Conservation (phyloP, 2,888 invertebrate species). For the Athalia circularis region DNA sequence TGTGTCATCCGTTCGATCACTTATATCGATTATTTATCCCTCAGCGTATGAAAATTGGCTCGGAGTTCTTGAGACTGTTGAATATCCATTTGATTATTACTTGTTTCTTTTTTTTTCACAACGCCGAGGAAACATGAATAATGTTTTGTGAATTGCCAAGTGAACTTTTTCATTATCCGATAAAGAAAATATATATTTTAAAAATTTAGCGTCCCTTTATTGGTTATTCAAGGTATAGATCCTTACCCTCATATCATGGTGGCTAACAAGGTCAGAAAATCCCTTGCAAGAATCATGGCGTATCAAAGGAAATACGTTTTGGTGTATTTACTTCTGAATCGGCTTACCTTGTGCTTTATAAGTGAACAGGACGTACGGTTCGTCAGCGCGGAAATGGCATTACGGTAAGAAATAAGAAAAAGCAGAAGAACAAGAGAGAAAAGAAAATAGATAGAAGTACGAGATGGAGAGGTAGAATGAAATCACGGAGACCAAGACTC, state of each 20-base stretch:
- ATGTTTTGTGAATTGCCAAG: neutral
- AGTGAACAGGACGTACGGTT: neutral
- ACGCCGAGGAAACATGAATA: neutral
- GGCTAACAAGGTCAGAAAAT: conserved; percentile 35
- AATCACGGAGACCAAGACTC: conserved; percentile 31
- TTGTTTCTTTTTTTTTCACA: too few relatives aligned
- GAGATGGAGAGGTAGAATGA: conserved; percentile 9
- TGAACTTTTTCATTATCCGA: conserved; percentile 6
- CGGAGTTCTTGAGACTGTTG: too few relatives aligned
- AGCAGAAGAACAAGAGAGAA: neutral
- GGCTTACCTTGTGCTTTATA: conserved; percentile 23
- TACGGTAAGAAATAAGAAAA: neutral
- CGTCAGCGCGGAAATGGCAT: conserved; percentile 19
- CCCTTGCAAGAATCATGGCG: conserved; percentile 15
- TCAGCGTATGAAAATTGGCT: too few relatives aligned
- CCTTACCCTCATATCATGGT: conserved; percentile 12
- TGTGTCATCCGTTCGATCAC: too few relatives aligned
- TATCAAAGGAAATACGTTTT: conserved; percentile 36
- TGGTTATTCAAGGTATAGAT: neutral
- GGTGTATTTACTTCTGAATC: conserved; percentile 28
- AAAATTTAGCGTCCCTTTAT: neutral
- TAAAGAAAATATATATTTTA: neutral
- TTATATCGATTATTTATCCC: too few relatives aligned
- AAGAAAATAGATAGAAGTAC: conserved; percentile 6
- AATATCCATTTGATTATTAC: neutral